Base-by-base conservation (phyloP, 2,888 invertebrate species). In the Ormyrus thymus region DNA sequence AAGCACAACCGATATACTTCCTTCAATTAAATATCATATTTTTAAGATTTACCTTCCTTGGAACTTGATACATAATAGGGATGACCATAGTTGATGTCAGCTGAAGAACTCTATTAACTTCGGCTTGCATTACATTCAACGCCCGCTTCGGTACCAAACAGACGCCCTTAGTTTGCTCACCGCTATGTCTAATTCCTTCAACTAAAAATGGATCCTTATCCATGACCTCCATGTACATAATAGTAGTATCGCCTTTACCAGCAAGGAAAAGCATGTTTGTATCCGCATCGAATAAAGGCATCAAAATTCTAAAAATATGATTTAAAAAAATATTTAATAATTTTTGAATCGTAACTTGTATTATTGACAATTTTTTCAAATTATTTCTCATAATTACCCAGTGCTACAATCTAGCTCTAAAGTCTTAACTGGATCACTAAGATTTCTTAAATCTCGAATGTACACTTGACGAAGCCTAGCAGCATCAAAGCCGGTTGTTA, bases 81-180 rank as follows among this genome's bases (percentile, higher is more conserved):
- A 97, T 94, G 61, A 98, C 96, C 82, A 95, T 94, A 76, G 94
- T 93, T 76, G 97, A 95, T 6, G 97, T 95, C 76, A 98, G 92
- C 87, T 98, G 96, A 75, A 98, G 91, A 65, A 98, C 92, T 82
- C 98, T 92, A 91, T 98, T 97, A 6, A 98, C 98, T 91, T 98
- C 98, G 0, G 97, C 98, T 84, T 97, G 96, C 98, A 98, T 98
- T n/a, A 98, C 97, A 85, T 96, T 95, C 56, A 98, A 91, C 0
- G 97, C 97, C 78, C 97, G 92, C 91, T 98, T 98, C 7, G 98
- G 97, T 65, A 98, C 95, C 81, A 98, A 89, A 85, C 97, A 97
- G 3, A 97, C 97, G 6, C 98, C 98, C 89, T 98, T 97, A 0
- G 97, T 97, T 90, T 98, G 98, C 86, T 98, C 97, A n/a, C 97